phyloP scores from a whole-genome alignment of 2,797 vertebrate species.

The Psittacula echo region DNA sequence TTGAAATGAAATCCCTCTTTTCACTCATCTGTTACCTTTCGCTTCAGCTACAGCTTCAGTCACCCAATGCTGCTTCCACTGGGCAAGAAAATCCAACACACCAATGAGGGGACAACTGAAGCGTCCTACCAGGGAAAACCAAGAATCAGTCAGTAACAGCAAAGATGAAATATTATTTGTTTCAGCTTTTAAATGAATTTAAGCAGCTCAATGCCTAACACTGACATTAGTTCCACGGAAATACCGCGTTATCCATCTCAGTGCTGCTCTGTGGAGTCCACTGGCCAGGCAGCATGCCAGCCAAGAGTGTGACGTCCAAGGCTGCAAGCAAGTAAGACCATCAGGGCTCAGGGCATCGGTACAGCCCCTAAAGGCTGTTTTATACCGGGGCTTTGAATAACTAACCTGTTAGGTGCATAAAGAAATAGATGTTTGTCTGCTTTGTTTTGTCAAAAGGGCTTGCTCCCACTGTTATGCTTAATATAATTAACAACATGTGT shows the following conservation, averaged over 20 bases:
- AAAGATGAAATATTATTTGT: not conserved
- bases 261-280: not conserved
- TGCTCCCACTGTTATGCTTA: not conserved
- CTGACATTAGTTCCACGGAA: not conserved
- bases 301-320: not conserved
- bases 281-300: not conserved
- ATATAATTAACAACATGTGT: not conserved
- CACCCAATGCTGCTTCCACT: not conserved
- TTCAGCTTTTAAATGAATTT: not conserved
- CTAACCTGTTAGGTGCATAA: not conserved
- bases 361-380: not conserved
- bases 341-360: not conserved
- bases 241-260: not conserved
- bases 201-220: not conserved
- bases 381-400: not conserved
- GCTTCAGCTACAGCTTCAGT: not conserved
- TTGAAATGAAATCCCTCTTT: not conserved
- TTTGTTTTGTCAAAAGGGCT: not conserved
- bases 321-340: not conserved
- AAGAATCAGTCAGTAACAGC: not conserved
- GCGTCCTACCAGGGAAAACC: not conserved
- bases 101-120: not conserved
- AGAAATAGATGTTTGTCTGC: not conserved
- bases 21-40: conserved; percentile 1
- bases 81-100: not conserved